Evolutionary conservation across 2,113 vertebrate species (phyloP).

Genomic region (Scatophagus argus): DNA sequence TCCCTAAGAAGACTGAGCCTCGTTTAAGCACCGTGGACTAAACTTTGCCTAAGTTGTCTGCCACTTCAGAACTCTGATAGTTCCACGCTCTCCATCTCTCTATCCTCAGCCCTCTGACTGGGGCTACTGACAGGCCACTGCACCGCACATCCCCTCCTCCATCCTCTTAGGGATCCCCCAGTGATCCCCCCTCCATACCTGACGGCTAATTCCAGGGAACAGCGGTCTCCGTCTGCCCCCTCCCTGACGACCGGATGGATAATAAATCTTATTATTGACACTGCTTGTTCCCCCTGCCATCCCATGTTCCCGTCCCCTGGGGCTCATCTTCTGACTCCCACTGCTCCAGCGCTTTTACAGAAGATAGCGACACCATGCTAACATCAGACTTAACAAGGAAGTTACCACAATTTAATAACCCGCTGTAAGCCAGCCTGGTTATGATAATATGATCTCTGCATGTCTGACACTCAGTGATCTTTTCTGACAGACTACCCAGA

Average conservation of each 20-base stretch:
- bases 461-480: conserved; percentile 52
- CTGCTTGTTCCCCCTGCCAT: conserved; percentile 62
- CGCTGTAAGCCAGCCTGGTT: conserved; percentile 45
- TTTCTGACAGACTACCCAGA: conserved; percentile 59
- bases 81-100: conserved; percentile 7
- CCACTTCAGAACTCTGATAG: conserved; percentile 8
- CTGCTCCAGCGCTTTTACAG: conserved; percentile 63
- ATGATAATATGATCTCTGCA: conserved; percentile 58
- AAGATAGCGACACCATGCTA: conserved; percentile 71
- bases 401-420: conserved; percentile 72
- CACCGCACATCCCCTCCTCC: conserved; percentile 31
- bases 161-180: conserved; percentile 62
- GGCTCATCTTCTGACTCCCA: conserved; percentile 81
- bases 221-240: conserved; percentile 78
- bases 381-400: conserved; percentile 77
- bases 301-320: conserved; percentile 68
- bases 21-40: conserved; percentile 7
- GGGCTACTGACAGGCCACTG: conserved; percentile 63
- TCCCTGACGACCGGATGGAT: conserved; percentile 74
- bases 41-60: conserved; percentile 47
- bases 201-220: conserved; percentile 78
- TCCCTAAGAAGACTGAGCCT: conserved; percentile 60
- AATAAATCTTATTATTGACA: conserved; percentile 88
- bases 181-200: conserved; percentile 56
- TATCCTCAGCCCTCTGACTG: conserved; percentile 62